Evolutionary conservation across 2,113 vertebrate genomes (phyloP).

Genomic region (Passerina amoena): DNA sequence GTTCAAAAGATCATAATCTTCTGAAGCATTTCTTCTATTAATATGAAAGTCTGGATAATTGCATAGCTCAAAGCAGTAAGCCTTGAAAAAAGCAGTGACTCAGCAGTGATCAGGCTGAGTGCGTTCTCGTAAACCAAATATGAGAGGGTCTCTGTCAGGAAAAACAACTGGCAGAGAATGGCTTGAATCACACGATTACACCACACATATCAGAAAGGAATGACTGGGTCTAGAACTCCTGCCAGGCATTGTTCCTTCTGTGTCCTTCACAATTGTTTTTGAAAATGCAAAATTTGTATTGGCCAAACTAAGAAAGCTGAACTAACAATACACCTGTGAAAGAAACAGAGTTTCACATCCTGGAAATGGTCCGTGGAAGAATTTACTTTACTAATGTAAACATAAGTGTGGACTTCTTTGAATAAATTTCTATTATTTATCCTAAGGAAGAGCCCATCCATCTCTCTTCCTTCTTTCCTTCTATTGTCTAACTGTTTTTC

Average conservation of each 20-base stretch:
- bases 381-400: neutral
- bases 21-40: neutral
- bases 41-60: neutral
- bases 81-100: neutral
- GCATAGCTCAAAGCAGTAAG: neutral
- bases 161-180: neutral
- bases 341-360: neutral
- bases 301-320: neutral
- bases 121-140: neutral
- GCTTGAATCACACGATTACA: neutral
- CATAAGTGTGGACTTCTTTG: neutral
- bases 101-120: neutral
- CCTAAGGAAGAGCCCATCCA: neutral
- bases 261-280: neutral
- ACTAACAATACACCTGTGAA: neutral
- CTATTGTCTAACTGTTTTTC: neutral
- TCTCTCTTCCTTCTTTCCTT: neutral
- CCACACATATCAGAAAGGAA: neutral
- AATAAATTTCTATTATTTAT: neutral
- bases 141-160: neutral
- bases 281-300: neutral
- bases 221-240: neutral
- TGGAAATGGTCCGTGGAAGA: neutral
- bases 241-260: neutral
- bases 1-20: neutral